Percentiles rank a stretch among this genome's conserved stretches.
Evolutionary conservation across 1,140 invertebrate genomes (phyloP).

Genomic region (Sycophaga agraensis): DNA sequence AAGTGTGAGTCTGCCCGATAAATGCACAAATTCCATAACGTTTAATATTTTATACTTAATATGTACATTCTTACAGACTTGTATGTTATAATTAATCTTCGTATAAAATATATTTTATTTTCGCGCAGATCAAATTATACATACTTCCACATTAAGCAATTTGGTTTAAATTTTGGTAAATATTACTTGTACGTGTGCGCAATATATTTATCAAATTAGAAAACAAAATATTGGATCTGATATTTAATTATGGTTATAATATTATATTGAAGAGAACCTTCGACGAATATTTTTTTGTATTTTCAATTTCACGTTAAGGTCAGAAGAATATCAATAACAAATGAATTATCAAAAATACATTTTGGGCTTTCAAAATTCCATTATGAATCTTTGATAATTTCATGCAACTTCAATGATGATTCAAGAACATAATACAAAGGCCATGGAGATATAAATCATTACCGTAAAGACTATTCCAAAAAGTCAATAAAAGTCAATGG

Average conservation of each 20-base stretch:
- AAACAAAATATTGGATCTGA: background rate
- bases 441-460: no score
- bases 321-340: no score
- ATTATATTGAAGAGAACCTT: no score
- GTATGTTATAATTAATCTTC: conserved; percentile 10
- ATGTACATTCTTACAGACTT: conserved; percentile 1
- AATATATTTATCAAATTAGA: background rate
- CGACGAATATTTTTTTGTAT: no score
- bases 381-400: conserved; percentile 15
- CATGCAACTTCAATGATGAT: no score
- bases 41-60: background rate
- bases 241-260: no score
- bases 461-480: no score
- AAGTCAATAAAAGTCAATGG: background rate
- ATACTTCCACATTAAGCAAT: background rate
- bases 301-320: no score
- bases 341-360: conserved; percentile 11
- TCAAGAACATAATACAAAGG: no score
- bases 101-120: background rate
- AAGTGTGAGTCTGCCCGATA: background rate
- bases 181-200: background rate
- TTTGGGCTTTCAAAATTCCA: conserved; percentile 16
- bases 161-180: conserved; percentile 4
- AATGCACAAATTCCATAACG: background rate
- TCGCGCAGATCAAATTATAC: background rate